phyloP scores from a whole-genome alignment of 2,888 invertebrate genomes.

The Megalurothrips usitatus region DNA sequence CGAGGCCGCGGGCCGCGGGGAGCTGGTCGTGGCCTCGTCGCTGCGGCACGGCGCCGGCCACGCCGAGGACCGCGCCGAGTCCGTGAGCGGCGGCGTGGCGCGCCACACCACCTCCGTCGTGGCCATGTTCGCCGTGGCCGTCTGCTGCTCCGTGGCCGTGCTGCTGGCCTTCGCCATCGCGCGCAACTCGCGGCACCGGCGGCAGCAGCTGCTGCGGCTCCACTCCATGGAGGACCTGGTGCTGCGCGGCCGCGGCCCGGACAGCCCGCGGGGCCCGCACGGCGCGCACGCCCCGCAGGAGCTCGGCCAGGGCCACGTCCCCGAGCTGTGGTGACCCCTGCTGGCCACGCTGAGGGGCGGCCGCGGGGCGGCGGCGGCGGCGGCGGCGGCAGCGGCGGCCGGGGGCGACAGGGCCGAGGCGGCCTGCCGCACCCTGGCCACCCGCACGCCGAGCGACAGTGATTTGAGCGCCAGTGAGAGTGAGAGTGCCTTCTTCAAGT shows the following conservation, averaged over 20 bases:
- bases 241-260: conserved; percentile 26
- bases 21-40: not conserved
- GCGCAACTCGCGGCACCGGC: conserved; percentile 1
- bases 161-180: conserved; percentile 16
- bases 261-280: not conserved
- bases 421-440: not conserved
- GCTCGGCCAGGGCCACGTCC: not conserved
- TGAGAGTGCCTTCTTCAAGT: conserved; percentile 19
- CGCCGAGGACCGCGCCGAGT: not conserved
- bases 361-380: not conserved
- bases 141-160: conserved; percentile 13
- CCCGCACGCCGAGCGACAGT: not conserved
- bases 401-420: not conserved
- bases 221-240: conserved; percentile 32
- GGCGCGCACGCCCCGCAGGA: not conserved
- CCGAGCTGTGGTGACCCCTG: conserved; percentile 15
- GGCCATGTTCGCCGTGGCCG: conserved; percentile 23
- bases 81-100: not conserved
- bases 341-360: conserved; percentile 7
- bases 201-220: conserved; percentile 17
- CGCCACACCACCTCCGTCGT: conserved; percentile 9
- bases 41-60: conserved; percentile 7
- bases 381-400: not conserved
- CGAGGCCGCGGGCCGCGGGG: not conserved
- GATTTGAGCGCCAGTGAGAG: conserved; percentile 1